A percentile compares a stretch with the other conserved stretches of the same genome.
These are phyloP conservation scores for Notamacropus eugenii DNA, from an alignment of 2,797 vertebrate genomes.

Conservation along the genomic window DNA sequence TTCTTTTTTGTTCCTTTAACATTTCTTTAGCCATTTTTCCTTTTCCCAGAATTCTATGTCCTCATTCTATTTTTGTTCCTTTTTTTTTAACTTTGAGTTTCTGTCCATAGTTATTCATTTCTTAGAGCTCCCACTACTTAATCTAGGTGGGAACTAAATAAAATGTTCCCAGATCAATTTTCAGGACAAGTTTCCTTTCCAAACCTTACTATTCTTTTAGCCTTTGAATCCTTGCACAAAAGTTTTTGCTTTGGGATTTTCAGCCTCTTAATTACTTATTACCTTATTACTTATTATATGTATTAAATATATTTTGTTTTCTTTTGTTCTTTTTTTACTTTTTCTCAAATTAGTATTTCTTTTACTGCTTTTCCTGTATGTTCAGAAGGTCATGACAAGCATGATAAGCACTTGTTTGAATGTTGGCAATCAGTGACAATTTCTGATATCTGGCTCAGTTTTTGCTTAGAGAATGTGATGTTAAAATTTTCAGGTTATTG, in stretches of 20 bases:
- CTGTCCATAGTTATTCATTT: not conserved
- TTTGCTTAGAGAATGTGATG: slow-evolving; percentile 14
- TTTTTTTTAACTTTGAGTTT: slow-evolving; percentile 2
- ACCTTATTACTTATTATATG: not conserved
- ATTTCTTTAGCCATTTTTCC: not conserved
- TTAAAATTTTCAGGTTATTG: slow-evolving; percentile 34
- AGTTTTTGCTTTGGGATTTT: slow-evolving; percentile 32
- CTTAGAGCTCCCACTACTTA: slow-evolving; percentile 24
- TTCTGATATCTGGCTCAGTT: not conserved
- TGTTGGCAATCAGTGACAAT: slow-evolving; percentile 28
- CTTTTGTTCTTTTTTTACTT: not conserved
- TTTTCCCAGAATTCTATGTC: slow-evolving; percentile 29
- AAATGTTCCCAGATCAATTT: not conserved
- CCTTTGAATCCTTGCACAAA: slow-evolving; percentile 17
- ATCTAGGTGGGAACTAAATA: slow-evolving; percentile 27
- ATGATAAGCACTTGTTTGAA: slow-evolving; percentile 39
- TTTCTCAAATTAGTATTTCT: not conserved
- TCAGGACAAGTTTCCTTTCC: slow-evolving; percentile 31
- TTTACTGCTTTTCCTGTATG: slow-evolving; percentile 11
- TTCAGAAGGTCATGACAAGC: slow-evolving; percentile 4
- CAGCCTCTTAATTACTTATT: not conserved
- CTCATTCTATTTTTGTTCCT: not conserved
- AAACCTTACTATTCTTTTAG: slow-evolving; percentile 30
- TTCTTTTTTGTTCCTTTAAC: not conserved
- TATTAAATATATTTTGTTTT: slow-evolving; percentile 31